phyloP scores from a whole-genome alignment of 2,797 vertebrate species.

The Oreochromis mossambicus region DNA sequence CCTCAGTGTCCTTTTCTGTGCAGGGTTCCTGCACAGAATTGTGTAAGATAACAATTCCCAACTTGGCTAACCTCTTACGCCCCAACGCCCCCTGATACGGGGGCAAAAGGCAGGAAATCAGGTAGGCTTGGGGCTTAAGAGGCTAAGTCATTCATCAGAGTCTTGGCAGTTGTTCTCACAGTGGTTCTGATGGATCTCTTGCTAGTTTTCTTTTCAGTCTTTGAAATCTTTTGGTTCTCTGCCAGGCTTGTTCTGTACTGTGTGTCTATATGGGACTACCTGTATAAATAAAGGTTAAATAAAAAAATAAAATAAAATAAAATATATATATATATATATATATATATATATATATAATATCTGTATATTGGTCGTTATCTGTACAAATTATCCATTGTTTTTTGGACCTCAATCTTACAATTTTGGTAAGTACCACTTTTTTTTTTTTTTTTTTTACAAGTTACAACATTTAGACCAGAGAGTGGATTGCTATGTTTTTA shows the following conservation, averaged over 20 bases:
- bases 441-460: background rate
- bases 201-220: background rate
- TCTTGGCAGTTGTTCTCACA: background rate
- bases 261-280: background rate
- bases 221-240: background rate
- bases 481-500: background rate
- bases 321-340: too few species aligned
- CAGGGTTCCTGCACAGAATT: too few species aligned
- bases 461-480: background rate
- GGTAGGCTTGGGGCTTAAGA: too few species aligned
- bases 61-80: too few species aligned
- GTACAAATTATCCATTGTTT: background rate
- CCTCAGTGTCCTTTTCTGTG: background rate
- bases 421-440: background rate
- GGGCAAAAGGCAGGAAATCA: too few species aligned
- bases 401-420: background rate
- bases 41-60: background rate
- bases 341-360: background rate
- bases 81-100: too few species aligned
- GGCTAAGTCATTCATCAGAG: background rate
- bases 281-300: background rate
- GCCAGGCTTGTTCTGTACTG: background rate
- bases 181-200: background rate
- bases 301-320: too few species aligned
- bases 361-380: background rate